Base-by-base conservation (phyloP, 2,113 vertebrate species). In the Plecotus auritus region DNA sequence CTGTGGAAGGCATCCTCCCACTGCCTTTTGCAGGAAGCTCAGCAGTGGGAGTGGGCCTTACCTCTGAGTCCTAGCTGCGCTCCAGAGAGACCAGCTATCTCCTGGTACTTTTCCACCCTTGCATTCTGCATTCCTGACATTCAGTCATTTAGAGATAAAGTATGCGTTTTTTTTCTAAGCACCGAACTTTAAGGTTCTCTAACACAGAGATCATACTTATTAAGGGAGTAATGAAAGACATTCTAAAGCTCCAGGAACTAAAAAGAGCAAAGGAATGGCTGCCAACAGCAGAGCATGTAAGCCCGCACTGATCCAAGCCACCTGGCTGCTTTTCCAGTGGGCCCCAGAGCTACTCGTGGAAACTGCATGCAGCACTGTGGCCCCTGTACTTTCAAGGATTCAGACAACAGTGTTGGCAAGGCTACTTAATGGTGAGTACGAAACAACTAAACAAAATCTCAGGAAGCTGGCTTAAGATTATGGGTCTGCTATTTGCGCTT, bases 111-210 rank as follows among this genome's bases (percentile, higher is more conserved):
- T 95, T 94, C 86, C 95, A 95, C 85, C 77, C 81, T 94, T 26
- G 30, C 89, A 9, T 97, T 97, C 83, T 70, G 96, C 93, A 90
- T 95, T 78, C 91, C 12, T 69, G 64, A 40, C 96, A 64, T 76
- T 90, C 42, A 17, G 5, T 94, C 84, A 28, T 37, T 56, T 42
- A 28, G 87, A 95, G 84, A 96, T 70, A 91, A 90, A 96, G 87
- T 86, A 72, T 42, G 37, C 83, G 61, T 30, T 84, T 95, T 97
- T 97, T 97, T 81, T 47, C 95, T 86, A 77, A 95, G 78, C 82
- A 13, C 90, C 72, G 83, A 91, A 94, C 90, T 96, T 97, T 88
- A 77, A 97, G 72, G 37, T 70, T 91, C 86, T 69, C 74, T 51
- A 74, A 42, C 54, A 84, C 95, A 64, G 23, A 96, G 70, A 45